Evolutionary conservation across 2,888 invertebrate species (phyloP), one percentile per base, ranked within the genome.

Genomic region (Sussaba pulchella): DNA sequence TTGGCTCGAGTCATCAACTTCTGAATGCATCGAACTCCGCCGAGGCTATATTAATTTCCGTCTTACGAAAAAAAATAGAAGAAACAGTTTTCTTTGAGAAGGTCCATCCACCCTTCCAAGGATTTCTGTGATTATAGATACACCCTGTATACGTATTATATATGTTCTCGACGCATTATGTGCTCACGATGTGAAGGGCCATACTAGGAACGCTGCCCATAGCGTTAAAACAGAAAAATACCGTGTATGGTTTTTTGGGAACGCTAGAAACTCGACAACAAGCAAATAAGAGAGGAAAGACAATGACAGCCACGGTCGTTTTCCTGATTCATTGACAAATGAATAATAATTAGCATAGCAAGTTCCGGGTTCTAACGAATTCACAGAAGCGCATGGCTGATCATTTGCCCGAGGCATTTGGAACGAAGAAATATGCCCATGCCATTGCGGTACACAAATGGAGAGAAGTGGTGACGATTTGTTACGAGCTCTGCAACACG

Each of bases 341-440:
- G 67, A 73, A 82, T 76, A 64, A 82, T 57, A 83, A 87, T 85
- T 85, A 81, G 52, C 82, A 83, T 64, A 76, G 45, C 31, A 64
- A 85, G 85, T 86, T 86, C 86, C 86, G 86, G 86, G 85, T 86
- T 78, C 74, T 31, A 52, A 47, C 66, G 52, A 71, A 50, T 61
- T 50, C 50, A 17, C 45, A 24, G 50, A 36, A 26, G 5, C 59
- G 36, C 50, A 10, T 24, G 19, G 19, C 36, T 45, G 61, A 1
- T 47, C 14, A 10, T n/a, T 57, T 39, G 39, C 71, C 71, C 12
- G 39, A 52, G 71, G 71, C 71, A 50, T 19, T n/a, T 50, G 50
- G 17, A 50, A 59, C 26, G 17, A 31, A 61, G 71, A 61, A 31
- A 21, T 17, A 9, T 10, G 50, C 1, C 2, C 14, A 36, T 52